Evolutionary conservation across 92 coral and sea anemone genomes (phyloP), one percentile per base, ranked within the genome.

Genomic region (Epizoanthus stellaris): DNA sequence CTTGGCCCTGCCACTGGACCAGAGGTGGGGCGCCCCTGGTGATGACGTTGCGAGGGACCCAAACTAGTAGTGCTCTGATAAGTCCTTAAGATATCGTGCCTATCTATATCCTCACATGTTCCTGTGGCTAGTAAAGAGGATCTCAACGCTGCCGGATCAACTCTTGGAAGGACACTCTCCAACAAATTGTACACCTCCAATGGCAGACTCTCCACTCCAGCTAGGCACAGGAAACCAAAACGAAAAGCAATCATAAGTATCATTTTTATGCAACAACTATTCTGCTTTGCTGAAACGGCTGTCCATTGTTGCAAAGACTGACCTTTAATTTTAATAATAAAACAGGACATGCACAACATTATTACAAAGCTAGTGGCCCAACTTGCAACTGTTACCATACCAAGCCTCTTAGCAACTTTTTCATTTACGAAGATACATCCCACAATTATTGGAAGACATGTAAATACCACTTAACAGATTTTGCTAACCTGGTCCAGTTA

Each of bases 161-260:
- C 69, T 84, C 93, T 3, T 3, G 96, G 90, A 40, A 92, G 82
- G 58, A 93, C 97, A 81, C 90, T 91, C 69, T 93, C 95, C 36
- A 95, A 75, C 30, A 95, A 89, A 62, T 77, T 93, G 80, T 91
- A 95, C 11, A 89, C 87, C 75, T 88, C 90, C 25, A 91, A 88
- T 2, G 86, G 87, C 3, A 88, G 69, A 11, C 66, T 74, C 30
- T 88, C 87, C 20, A 82, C 34, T 1, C 63, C 91, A 13, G 61
- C 76, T 65, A 53, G 80, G 30, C 47, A 19, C 52, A 79, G 19
- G 6, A 8, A 57, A 73, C 1, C 21, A 45, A 5, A 0, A 52
- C 56, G 36, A 2, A 30, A 30, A 30, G 0, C 36, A 30, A 30
- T 30, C 36, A 30, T 30, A 30, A 30, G 36, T 30, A 0, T 30